phyloP scores from a whole-genome alignment of 1,140 invertebrate species.

The Drosophila pseudoobscura region DNA sequence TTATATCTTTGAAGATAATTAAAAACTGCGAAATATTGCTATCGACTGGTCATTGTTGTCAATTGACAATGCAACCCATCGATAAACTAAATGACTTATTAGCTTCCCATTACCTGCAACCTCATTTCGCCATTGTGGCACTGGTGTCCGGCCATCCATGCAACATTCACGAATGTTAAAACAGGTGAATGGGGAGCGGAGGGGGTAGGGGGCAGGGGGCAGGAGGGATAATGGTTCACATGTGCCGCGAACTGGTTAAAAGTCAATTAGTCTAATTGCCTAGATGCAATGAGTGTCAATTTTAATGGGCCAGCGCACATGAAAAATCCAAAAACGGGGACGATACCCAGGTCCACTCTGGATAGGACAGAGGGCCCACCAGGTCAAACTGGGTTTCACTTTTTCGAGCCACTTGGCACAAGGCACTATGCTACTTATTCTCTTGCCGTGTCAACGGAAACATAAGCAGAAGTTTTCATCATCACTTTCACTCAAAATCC shows the following conservation, averaged over 20 bases:
- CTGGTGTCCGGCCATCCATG: conserved; percentile 17
- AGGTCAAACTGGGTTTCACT: neutral
- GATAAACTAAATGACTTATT: neutral
- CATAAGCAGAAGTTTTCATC: conserved; percentile 37
- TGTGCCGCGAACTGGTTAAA: conserved; percentile 67
- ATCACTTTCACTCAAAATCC: conserved; percentile 62
- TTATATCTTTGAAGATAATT: no score
- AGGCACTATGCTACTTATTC: neutral
- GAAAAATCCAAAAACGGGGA: conserved; percentile 8
- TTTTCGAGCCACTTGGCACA: conserved; percentile 5
- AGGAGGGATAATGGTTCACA: conserved; percentile 21
- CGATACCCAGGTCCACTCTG: neutral
- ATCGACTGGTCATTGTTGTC: no score
- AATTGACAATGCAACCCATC: no score
- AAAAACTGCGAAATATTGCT: no score
- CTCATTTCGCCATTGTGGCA: conserved; percentile 16
- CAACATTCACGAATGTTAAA: conserved; percentile 44
- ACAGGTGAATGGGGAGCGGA: neutral
- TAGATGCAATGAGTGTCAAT: conserved; percentile 77
- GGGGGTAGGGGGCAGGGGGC: neutral
- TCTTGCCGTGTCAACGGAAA: conserved; percentile 17
- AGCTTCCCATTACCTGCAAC: neutral
- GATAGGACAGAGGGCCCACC: no score
- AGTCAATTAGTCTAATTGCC: conserved; percentile 79
- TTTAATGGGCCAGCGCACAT: conserved; percentile 73